Evolutionary conservation across 2,888 invertebrate species (phyloP).

Genomic region (Sesia apiformis): DNA sequence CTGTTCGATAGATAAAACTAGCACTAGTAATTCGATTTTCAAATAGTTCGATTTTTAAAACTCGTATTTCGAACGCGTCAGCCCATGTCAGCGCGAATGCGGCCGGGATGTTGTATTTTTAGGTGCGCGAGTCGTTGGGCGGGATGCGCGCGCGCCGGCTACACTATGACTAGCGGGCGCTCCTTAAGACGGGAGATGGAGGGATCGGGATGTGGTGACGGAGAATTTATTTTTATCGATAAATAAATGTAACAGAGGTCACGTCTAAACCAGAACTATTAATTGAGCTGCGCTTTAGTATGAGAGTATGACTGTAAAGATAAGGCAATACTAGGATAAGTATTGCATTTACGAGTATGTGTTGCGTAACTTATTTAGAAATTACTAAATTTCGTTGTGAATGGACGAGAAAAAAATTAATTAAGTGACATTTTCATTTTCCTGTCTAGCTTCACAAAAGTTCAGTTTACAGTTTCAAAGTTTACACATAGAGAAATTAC

Average conservation of each 20-base stretch:
- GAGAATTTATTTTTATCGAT: constrained; percentile 1
- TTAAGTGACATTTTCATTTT: too few relatives aligned
- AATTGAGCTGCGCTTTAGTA: too few relatives aligned
- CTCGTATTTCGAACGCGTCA: constrained; percentile 23
- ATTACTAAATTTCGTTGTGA: too few relatives aligned
- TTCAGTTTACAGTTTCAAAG: too few relatives aligned
- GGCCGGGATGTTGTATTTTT: constrained; percentile 36
- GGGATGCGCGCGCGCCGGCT: constrained; percentile 63
- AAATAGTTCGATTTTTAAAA: constrained; percentile 15
- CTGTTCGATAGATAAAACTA: background rate
- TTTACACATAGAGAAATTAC: too few relatives aligned
- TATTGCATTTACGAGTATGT: too few relatives aligned
- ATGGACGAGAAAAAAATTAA: too few relatives aligned
- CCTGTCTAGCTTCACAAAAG: too few relatives aligned
- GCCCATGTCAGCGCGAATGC: constrained; percentile 33
- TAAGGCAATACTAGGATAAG: too few relatives aligned
- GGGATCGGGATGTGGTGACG: constrained; percentile 34
- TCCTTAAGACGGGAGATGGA: constrained; percentile 64
- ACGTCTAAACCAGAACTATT: too few relatives aligned
- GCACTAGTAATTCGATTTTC: background rate
- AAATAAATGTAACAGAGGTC: background rate
- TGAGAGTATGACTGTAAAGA: too few relatives aligned
- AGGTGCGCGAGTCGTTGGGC: constrained; percentile 37
- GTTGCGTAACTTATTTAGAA: too few relatives aligned
- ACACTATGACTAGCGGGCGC: constrained; percentile 50